Conservation (phyloP, 2,113 vertebrate genomes). For the Drymodes brunneopygia region DNA sequence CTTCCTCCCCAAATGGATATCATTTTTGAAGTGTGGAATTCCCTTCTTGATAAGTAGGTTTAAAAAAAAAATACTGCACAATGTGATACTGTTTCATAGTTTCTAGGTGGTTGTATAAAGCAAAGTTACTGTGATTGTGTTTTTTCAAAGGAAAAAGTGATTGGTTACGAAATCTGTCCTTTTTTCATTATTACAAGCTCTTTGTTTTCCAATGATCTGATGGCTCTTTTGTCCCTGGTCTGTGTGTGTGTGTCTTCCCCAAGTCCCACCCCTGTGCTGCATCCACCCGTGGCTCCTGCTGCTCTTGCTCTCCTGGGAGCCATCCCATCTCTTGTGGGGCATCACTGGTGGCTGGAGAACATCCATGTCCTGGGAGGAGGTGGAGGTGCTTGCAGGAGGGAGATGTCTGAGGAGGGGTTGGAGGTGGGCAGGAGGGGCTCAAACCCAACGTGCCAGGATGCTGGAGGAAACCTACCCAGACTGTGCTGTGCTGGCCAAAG, state of each 20-base stretch:
- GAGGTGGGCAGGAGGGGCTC: background rate
- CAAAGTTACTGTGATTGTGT: constrained; percentile 88
- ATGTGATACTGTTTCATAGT: constrained; percentile 89
- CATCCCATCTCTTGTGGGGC: too few relatives aligned
- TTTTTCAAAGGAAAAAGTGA: constrained; percentile 85
- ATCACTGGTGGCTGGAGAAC: background rate
- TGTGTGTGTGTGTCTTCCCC: background rate
- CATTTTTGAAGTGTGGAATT: constrained; percentile 76
- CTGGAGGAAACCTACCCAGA: background rate
- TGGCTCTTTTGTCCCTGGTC: constrained; percentile 66
- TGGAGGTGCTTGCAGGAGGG: background rate
- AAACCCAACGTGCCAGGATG: rapidly evolving
- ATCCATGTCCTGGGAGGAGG: background rate
- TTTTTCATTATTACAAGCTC: constrained; percentile 80
- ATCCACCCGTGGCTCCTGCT: background rate
- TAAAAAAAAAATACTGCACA: constrained; percentile 68
- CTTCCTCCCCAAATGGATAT: constrained; percentile 75
- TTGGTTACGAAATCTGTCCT: constrained; percentile 76
- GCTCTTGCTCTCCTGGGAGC: background rate
- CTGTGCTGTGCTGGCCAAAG: rapidly evolving
- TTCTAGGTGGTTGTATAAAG: constrained; percentile 89
- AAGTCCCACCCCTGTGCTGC: background rate
- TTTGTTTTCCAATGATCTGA: constrained; percentile 76
- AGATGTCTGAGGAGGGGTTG: background rate
- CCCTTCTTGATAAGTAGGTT: constrained; percentile 83